phyloP scores from a whole-genome alignment of 2,113 vertebrate species.

The Cyrtonyx montezumae region DNA sequence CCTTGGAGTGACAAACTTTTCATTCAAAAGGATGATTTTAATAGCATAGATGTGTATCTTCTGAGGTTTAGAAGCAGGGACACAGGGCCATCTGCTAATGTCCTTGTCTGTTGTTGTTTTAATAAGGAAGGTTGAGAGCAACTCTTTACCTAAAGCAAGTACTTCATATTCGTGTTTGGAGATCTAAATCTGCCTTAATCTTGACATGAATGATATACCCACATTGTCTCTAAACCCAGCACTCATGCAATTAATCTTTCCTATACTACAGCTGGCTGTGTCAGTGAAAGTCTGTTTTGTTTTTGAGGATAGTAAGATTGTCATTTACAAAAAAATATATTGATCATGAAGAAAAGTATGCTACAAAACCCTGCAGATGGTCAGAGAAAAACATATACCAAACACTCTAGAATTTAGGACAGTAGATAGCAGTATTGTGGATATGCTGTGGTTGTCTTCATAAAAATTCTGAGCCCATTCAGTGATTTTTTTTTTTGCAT shows the following conservation, averaged over 20 bases:
- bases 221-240: background rate
- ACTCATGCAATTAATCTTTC: background rate
- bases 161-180: background rate
- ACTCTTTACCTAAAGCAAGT: background rate
- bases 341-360: background rate
- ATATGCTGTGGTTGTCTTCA: background rate
- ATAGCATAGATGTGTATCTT: background rate
- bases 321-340: background rate
- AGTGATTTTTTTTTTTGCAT: background rate
- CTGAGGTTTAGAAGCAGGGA: background rate
- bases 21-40: background rate
- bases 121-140: background rate
- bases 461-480: background rate
- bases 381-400: background rate
- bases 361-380: background rate
- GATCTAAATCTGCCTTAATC: background rate
- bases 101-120: background rate
- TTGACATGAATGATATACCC: background rate
- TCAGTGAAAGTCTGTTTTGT: background rate
- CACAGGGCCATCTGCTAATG: background rate
- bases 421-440: background rate
- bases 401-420: background rate
- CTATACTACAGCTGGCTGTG: background rate
- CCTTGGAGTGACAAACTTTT: rapidly evolving
- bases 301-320: background rate